phyloP scores from a whole-genome alignment of 2,888 invertebrate genomes.

The Polydrusus tereticollis region DNA sequence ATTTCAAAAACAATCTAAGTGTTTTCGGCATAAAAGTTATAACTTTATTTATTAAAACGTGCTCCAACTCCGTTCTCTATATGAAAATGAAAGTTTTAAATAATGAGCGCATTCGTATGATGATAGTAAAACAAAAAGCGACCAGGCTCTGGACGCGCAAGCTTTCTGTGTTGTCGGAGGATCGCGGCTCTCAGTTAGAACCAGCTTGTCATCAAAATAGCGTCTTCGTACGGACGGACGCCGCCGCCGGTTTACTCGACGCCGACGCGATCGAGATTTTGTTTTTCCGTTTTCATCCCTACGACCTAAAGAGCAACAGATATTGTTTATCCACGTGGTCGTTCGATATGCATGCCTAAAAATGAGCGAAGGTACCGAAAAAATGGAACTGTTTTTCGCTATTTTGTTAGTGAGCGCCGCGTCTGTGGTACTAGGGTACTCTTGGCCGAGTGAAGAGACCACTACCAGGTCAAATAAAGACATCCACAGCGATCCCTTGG shows the following conservation, averaged over 20 bases:
- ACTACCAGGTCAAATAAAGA: slow-evolving; percentile 63
- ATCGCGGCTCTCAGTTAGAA: slow-evolving; percentile 61
- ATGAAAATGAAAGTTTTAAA: slow-evolving; percentile 51
- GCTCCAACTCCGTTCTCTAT: not conserved
- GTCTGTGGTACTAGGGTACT: slow-evolving; percentile 61
- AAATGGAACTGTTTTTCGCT: slow-evolving; percentile 55
- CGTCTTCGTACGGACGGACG: slow-evolving; percentile 53
- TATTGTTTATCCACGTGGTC: slow-evolving; percentile 47
- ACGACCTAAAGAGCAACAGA: slow-evolving; percentile 45
- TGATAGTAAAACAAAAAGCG: slow-evolving; percentile 49
- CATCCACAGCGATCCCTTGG: slow-evolving; percentile 76
- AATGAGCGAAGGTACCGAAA: slow-evolving; percentile 14
- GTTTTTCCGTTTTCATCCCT: slow-evolving; percentile 8
- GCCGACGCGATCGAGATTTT: slow-evolving; percentile 50
- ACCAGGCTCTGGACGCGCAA: slow-evolving; percentile 54
- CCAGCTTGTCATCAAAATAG: slow-evolving; percentile 60
- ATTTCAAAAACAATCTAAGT: too few relatives aligned
- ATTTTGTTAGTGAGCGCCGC: slow-evolving; percentile 47
- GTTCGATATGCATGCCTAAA: slow-evolving; percentile 23
- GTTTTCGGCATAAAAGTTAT: too few relatives aligned
- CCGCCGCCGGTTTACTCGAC: slow-evolving; percentile 57
- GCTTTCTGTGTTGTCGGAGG: slow-evolving; percentile 52
- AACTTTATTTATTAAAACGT: not conserved
- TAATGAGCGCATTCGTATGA: slow-evolving; percentile 47
- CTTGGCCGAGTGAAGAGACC: slow-evolving; percentile 66